These are phyloP conservation scores for Chorisops tibialis DNA, from an alignment of 2,888 invertebrate species.

Conservation along the genomic window DNA sequence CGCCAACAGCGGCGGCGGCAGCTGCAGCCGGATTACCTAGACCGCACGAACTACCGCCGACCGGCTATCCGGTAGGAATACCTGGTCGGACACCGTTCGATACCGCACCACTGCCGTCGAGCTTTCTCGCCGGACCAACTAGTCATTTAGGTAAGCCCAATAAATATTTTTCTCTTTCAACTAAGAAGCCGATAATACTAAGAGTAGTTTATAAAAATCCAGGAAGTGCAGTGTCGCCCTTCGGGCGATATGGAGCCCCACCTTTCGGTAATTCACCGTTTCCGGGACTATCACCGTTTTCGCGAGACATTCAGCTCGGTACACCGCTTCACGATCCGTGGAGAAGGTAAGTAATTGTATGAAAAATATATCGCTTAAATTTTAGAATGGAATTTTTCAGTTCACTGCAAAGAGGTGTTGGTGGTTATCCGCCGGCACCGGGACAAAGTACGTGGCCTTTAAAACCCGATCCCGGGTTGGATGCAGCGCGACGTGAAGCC, in stretches of 20 bases:
- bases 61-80: conserved; percentile 46
- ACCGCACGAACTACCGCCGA: conserved; percentile 57
- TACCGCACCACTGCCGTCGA: conserved; percentile 63
- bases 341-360: conserved; percentile 57
- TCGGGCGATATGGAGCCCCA: conserved; percentile 72
- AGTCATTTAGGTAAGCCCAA: conserved; percentile 64
- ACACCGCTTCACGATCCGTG: conserved; percentile 63
- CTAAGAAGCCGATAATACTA: neutral
- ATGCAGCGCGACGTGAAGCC: conserved; percentile 60
- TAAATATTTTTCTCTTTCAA: neutral
- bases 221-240: conserved; percentile 72
- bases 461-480: conserved; percentile 63
- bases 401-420: conserved; percentile 58
- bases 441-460: conserved; percentile 61
- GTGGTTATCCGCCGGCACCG: conserved; percentile 59
- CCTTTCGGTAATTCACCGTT: conserved; percentile 64
- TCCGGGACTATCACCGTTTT: conserved; percentile 66
- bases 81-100: conserved; percentile 59
- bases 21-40: conserved; percentile 45
- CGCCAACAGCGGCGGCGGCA: conserved; percentile 47
- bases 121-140: conserved; percentile 61
- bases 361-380: conserved; percentile 1
- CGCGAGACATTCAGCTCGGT: conserved; percentile 58
- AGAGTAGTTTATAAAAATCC: conserved; percentile 26
- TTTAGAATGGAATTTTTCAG: conserved; percentile 34